Percentiles rank a stretch among this genome's conserved stretches.
Conservation (phyloP, 2,888 invertebrate species). For the Podabrus alpinus region DNA sequence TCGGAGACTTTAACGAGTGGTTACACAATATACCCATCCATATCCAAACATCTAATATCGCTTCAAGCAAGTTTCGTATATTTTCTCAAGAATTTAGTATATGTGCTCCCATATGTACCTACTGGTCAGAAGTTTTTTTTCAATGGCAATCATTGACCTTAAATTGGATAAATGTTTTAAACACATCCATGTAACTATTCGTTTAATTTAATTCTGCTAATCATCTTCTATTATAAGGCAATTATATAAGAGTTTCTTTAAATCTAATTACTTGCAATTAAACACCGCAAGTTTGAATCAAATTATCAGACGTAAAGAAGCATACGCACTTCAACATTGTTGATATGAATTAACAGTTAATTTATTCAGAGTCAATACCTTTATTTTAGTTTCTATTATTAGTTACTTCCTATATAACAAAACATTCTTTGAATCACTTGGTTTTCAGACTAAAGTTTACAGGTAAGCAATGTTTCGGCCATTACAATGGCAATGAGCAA, state of each 20-base stretch:
- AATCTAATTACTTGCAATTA: background rate
- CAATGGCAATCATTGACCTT: slow-evolving; percentile 25
- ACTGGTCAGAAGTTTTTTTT: slow-evolving; percentile 4
- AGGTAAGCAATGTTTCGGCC: background rate
- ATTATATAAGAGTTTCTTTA: background rate
- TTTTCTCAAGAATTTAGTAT: slow-evolving; percentile 9
- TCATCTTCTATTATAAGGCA: background rate
- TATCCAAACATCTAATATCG: slow-evolving; percentile 8
- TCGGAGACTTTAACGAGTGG: slow-evolving; percentile 8
- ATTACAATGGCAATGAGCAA: background rate
- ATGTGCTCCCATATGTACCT: background rate
- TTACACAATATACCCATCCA: slow-evolving; percentile 14
- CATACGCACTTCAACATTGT: background rate
- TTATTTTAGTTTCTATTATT: background rate
- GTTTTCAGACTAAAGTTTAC: background rate
- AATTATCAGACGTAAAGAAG: background rate
- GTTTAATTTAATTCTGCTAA: background rate
- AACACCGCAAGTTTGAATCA: background rate
- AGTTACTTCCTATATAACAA: background rate
- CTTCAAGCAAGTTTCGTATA: slow-evolving; percentile 8
- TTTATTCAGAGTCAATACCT: background rate
- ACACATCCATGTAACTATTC: background rate
- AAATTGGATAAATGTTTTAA: slow-evolving; percentile 5
- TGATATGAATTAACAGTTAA: background rate
- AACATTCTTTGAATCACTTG: background rate